Conservation (phyloP, 2,888 invertebrate genomes). For the Neoscelio sp. region DNA sequence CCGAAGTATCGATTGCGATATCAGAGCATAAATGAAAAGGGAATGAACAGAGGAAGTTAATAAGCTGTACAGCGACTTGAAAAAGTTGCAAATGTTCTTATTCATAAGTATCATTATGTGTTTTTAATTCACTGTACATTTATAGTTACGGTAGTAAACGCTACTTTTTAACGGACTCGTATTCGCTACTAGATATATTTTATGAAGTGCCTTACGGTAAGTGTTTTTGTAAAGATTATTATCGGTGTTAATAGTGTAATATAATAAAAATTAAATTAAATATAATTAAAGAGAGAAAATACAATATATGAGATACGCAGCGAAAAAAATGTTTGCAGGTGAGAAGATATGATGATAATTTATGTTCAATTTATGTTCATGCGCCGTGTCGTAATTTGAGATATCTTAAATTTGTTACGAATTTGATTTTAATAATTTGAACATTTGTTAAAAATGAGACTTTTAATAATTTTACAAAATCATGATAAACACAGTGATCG, state of each 20-base stretch:
- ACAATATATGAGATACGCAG: neutral
- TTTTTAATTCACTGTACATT: constrained; percentile 27
- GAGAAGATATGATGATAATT: too few species aligned
- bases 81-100: constrained; percentile 47
- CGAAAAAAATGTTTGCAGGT: too few species aligned
- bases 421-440: too few species aligned
- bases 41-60: constrained; percentile 46
- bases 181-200: constrained; percentile 13
- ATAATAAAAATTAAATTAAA: constrained; percentile 26
- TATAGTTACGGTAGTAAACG: constrained; percentile 40
- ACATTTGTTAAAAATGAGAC: too few species aligned
- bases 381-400: too few species aligned
- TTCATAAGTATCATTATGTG: constrained; percentile 31
- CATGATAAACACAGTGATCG: too few species aligned
- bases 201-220: neutral
- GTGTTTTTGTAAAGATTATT: constrained; percentile 22
- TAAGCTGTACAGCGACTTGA: constrained; percentile 45
- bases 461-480: constrained; percentile 3
- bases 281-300: constrained; percentile 27
- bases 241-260: constrained; percentile 37
- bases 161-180: constrained; percentile 4
- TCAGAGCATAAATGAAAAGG: constrained; percentile 52
- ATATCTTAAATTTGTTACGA: too few species aligned
- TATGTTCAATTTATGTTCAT: too few species aligned
- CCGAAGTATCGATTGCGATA: too few species aligned